Percentiles rank a stretch among this genome's conserved stretches.
phyloP scores from a whole-genome alignment of 2,797 vertebrate species.

The Morus bassanus region DNA sequence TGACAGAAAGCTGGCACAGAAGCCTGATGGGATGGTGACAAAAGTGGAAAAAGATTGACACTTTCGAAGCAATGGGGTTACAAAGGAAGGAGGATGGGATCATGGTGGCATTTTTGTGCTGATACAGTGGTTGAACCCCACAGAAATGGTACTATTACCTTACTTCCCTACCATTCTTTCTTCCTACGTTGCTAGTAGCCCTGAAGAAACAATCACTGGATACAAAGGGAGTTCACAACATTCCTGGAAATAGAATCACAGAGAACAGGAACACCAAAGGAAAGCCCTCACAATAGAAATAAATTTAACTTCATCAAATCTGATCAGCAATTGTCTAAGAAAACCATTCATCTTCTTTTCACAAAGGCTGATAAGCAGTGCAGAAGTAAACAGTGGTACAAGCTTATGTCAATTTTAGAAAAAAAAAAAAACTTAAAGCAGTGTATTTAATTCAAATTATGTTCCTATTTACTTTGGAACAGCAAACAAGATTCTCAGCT shows the following conservation, averaged over 20 bases:
- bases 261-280: neutral
- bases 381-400: too few species aligned
- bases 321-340: neutral
- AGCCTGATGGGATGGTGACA: neutral
- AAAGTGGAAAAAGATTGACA: neutral
- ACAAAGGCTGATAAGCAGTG: too few species aligned
- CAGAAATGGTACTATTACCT: neutral
- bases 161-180: neutral
- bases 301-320: neutral
- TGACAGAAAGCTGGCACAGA: neutral
- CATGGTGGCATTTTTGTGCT: neutral
- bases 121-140: neutral
- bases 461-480: too few species aligned
- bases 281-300: neutral
- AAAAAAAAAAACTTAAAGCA: too few species aligned
- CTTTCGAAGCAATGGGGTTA: neutral
- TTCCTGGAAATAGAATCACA: neutral
- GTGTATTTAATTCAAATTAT: too few species aligned
- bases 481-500: too few species aligned
- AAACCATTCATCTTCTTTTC: neutral
- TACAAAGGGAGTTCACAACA: neutral
- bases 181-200: neutral
- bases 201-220: neutral
- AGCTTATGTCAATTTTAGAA: too few species aligned
- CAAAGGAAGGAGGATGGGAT: neutral